Base-by-base conservation (phyloP, 2,113 vertebrate species). In the Cynopterus brachyotis region DNA sequence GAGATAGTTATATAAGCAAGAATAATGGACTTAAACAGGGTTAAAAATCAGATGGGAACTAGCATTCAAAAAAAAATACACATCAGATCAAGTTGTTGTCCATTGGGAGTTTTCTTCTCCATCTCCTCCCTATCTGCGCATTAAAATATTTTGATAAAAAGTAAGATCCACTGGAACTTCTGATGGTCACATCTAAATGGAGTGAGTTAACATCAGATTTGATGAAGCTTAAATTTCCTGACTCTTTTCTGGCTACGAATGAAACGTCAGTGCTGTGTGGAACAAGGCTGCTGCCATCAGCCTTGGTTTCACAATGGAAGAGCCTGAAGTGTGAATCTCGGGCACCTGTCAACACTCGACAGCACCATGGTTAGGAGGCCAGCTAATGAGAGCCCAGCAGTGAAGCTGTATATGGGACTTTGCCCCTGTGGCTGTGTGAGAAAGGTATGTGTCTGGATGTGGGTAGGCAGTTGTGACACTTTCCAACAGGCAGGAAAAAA, bases 171-270 rank as follows among this genome's bases (percentile, higher is more conserved):
- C 94, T 40, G 86, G n/a, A 59, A 70, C 95, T 79, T 97, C 94
- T 97, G 96, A 98, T 91, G 96, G 83, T 89, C 88, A 90, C 96
- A 84, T 95, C 93, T 72, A 80, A 11, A 87, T 32, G 45, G 96
- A 89, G 96, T 81, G 45, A 93, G 37, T 96, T 53, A 97, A 96
- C 19, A 72, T 97, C 97, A 97, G 95, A 94, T 96, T 87, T 53
- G 93, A 97, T 98, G 98, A 98, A 98, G 72, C 96, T 89, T 91
- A 50, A 89, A 64, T 96, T 96, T 97, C 80, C 93, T 85, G 53
- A 84, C 73, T 13, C 92, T 53, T 1, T 26, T 3, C 82, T 35
- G 53, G 35, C 19, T n/a, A 96, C 55, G 1, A 93, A 84, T 26
- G 55, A 97, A 98, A 96, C 94, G 62, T 19, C 42, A 0, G 97